Conservation (phyloP, 2,113 vertebrate species). For the Dissostichus mawsoni region DNA sequence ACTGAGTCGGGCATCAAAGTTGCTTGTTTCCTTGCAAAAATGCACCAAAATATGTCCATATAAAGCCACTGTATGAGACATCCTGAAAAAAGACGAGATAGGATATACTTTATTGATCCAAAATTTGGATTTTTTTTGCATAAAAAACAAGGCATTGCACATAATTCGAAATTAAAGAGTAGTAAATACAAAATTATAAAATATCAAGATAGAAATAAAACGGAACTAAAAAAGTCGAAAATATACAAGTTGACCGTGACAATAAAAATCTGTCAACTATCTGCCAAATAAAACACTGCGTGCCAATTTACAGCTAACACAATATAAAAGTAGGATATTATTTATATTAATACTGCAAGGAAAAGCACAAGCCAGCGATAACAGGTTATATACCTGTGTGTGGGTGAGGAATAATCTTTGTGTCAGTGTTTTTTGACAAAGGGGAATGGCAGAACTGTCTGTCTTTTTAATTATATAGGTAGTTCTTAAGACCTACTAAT, state of each 20-base stretch:
- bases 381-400: slow-evolving; percentile 43
- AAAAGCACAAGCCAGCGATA: slow-evolving; percentile 18
- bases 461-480: slow-evolving; percentile 33
- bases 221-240: no score
- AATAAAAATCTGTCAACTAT: no score
- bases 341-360: no score
- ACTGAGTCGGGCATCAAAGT: slow-evolving; percentile 49
- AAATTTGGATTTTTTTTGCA: no score
- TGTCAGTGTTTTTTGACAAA: background rate
- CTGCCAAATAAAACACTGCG: no score
- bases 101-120: no score
- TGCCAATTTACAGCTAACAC: no score
- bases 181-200: slow-evolving; percentile 52
- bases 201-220: slow-evolving; percentile 27
- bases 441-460: slow-evolving; percentile 1
- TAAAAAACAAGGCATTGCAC: no score
- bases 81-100: no score
- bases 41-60: background rate
- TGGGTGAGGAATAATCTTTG: slow-evolving; percentile 41
- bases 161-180: slow-evolving; percentile 15
- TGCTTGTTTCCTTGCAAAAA: slow-evolving; percentile 26
- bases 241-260: no score
- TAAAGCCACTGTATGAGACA: no score
- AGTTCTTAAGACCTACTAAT: background rate
- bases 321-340: no score